phyloP scores from a whole-genome alignment of 2,888 invertebrate species.

The Zelleria hepariella region DNA sequence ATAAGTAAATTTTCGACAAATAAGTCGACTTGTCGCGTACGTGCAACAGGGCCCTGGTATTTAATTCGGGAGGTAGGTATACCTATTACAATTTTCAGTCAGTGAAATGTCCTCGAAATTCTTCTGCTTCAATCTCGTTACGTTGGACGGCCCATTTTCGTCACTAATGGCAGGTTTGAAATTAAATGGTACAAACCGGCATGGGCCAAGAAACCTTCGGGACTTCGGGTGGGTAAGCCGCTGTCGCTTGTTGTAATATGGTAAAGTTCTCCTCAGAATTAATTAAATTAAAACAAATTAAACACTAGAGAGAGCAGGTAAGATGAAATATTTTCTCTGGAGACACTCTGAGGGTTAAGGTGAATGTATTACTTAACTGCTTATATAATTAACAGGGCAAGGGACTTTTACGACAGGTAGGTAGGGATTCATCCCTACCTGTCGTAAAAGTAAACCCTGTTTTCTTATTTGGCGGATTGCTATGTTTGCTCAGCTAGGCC shows the following conservation, averaged over 20 bases:
- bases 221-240: no score
- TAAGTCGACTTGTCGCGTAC: no score
- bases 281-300: constrained; percentile 3
- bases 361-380: not conserved
- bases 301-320: not conserved
- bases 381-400: no score
- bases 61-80: no score
- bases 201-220: not conserved
- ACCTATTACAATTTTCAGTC: not conserved
- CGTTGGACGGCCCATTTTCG: constrained; percentile 22
- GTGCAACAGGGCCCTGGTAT: no score
- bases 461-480: no score
- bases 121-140: constrained; percentile 25
- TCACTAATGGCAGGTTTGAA: not conserved
- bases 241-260: not conserved
- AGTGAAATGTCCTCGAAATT: not conserved
- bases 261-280: not conserved
- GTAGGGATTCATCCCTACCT: no score
- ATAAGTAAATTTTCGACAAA: no score
- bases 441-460: no score
- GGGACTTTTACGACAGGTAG: no score
- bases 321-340: not conserved
- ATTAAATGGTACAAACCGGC: constrained; percentile 11
- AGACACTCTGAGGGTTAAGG: not conserved
- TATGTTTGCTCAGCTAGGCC: no score